Evolutionary conservation across 2,888 invertebrate species (phyloP).

Genomic region (Vesta saturnalis): DNA sequence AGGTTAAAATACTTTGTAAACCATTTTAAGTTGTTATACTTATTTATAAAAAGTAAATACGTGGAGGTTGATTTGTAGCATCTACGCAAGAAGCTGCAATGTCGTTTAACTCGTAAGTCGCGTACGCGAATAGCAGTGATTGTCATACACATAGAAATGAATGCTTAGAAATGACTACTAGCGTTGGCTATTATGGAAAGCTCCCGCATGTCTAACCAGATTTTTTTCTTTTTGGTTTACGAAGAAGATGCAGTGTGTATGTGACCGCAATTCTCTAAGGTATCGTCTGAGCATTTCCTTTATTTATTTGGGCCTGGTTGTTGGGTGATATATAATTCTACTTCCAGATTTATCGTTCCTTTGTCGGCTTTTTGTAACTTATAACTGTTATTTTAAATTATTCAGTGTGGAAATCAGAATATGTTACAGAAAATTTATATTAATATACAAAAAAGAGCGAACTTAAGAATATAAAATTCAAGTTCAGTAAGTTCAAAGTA

Average conservation of each 20-base stretch:
- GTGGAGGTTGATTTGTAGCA: slow-evolving; percentile 23
- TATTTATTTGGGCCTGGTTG: slow-evolving; percentile 36
- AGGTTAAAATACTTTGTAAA: slow-evolving; percentile 16
- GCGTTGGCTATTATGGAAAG: slow-evolving; percentile 33
- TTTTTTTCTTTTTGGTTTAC: slow-evolving; percentile 31
- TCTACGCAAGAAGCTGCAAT: slow-evolving; percentile 12
- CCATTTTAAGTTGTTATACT: slow-evolving; percentile 12
- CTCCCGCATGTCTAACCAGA: slow-evolving; percentile 34
- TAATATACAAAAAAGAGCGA: too few species aligned
- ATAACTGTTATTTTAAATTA: slow-evolving; percentile 33
- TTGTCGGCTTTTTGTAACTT: slow-evolving; percentile 39
- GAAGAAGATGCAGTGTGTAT: slow-evolving; percentile 33
- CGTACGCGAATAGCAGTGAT: slow-evolving; percentile 16
- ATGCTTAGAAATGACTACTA: slow-evolving; percentile 28
- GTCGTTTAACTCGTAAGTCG: slow-evolving; percentile 25
- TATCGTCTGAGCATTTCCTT: slow-evolving; percentile 37
- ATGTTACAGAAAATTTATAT: background rate
- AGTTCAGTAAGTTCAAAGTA: slow-evolving; percentile 9
- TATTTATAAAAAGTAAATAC: slow-evolving; percentile 16
- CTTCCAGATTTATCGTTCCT: slow-evolving; percentile 39
- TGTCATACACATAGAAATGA: slow-evolving; percentile 19
- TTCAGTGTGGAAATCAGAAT: slow-evolving; percentile 18
- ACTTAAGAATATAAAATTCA: slow-evolving; percentile 6
- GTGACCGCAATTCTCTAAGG: slow-evolving; percentile 37
- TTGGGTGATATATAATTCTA: slow-evolving; percentile 38